Percentiles rank a stretch among this genome's conserved stretches.
Conservation (phyloP, 2,797 vertebrate species). For the Sebastes reedi region DNA sequence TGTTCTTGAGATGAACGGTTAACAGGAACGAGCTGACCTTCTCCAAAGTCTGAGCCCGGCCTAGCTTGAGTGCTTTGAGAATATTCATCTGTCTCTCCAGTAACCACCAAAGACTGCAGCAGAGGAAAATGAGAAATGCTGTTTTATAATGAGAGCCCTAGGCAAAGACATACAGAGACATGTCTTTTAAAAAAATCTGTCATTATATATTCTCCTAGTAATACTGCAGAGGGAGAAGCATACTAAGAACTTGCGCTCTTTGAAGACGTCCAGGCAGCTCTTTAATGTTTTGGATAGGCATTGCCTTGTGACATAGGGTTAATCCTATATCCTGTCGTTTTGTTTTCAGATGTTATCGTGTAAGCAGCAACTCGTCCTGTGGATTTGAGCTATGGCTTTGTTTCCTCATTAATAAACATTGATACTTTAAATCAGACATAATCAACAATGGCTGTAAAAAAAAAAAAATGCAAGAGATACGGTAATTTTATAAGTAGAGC, state of each 20-base stretch:
- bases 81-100: conserved; percentile 66
- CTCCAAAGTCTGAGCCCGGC: conserved; percentile 26
- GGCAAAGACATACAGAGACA: conserved; percentile 75
- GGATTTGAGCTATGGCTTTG: conserved; percentile 21
- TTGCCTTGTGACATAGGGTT: conserved; percentile 49
- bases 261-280: conserved; percentile 51
- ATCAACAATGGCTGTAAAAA: not conserved
- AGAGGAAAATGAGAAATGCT: conserved; percentile 77
- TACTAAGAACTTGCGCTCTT: conserved; percentile 67
- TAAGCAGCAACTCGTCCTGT: conserved; percentile 1
- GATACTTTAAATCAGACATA: not conserved
- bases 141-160: conserved; percentile 80
- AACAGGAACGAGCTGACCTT: conserved; percentile 39
- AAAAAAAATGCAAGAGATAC: not conserved
- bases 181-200: conserved; percentile 77
- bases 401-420: conserved; percentile 32
- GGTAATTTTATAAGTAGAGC: not conserved
- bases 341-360: conserved; percentile 28
- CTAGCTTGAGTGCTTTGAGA: conserved; percentile 53
- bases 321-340: conserved; percentile 36
- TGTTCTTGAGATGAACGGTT: conserved; percentile 21
- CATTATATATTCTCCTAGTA: conserved; percentile 80
- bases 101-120: conserved; percentile 71
- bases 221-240: conserved; percentile 69
- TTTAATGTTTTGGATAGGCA: conserved; percentile 52